phyloP scores from a whole-genome alignment of 2,113 vertebrate species.

The Pituophis catenifer region DNA sequence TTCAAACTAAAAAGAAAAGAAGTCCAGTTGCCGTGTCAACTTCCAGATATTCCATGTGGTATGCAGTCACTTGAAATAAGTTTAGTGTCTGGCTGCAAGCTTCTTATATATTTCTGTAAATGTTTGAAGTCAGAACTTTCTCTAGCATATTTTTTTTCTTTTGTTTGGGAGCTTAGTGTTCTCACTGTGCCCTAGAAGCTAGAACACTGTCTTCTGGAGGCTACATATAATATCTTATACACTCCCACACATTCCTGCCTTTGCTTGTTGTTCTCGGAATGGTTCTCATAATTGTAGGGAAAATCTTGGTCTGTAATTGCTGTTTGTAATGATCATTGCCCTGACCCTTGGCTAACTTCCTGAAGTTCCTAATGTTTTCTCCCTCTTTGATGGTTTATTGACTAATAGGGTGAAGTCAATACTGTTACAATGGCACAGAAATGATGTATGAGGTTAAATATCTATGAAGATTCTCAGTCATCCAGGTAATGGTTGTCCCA shows the following conservation, averaged over 20 bases:
- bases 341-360: neutral
- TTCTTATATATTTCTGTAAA: neutral
- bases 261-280: neutral
- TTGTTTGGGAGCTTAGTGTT: constrained; percentile 15
- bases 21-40: neutral
- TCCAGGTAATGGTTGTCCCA: neutral
- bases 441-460: neutral
- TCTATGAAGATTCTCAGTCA: neutral
- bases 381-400: neutral
- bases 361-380: neutral
- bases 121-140: neutral
- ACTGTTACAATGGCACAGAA: neutral
- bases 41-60: neutral
- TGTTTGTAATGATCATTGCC: neutral
- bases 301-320: neutral
- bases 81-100: neutral
- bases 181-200: neutral
- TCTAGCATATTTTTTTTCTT: neutral
- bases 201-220: constrained; percentile 4
- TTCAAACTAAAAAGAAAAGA: neutral
- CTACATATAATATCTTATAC: neutral
- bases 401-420: neutral
- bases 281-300: neutral
- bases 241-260: constrained; percentile 3
- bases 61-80: neutral